These are phyloP conservation scores for Eudasyphora cyanicolor DNA, from an alignment of 2,888 invertebrate genomes.

Conservation along the genomic window DNA sequence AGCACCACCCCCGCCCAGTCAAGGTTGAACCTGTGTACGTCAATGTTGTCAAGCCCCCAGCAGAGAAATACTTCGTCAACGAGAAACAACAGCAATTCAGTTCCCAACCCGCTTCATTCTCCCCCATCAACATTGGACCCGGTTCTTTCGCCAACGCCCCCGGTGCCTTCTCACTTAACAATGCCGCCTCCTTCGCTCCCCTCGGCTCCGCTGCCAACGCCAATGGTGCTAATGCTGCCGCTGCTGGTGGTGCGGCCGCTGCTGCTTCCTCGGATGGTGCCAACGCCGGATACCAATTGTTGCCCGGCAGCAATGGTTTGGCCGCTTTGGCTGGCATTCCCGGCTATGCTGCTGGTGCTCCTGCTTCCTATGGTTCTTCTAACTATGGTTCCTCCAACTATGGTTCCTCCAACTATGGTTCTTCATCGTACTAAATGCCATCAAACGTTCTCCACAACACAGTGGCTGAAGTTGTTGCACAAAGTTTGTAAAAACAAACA, in stretches of 20 bases:
- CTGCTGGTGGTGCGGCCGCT: constrained; percentile 62
- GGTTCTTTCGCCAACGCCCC: constrained; percentile 36
- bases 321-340: constrained; percentile 72
- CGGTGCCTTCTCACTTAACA: background rate
- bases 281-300: constrained; percentile 73
- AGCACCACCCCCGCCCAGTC: constrained; percentile 77
- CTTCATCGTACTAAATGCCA: constrained; percentile 49
- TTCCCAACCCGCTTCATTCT: constrained; percentile 46
- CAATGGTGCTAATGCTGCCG: background rate
- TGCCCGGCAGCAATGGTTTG: constrained; percentile 73
- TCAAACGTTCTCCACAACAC: background rate
- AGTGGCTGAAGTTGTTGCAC: constrained; percentile 3
- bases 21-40: constrained; percentile 79
- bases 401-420: background rate
- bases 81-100: constrained; percentile 73
- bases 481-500: background rate
- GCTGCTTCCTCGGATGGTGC: constrained; percentile 69
- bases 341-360: constrained; percentile 42
- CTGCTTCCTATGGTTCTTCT: background rate
- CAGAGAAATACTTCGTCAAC: constrained; percentile 78
- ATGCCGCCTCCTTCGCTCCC: background rate
- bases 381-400: constrained; percentile 12
- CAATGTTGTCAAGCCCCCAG: constrained; percentile 78
- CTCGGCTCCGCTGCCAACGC: background rate
- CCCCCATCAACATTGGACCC: constrained; percentile 45